These are phyloP conservation scores for Ennomos quercinarius DNA, from an alignment of 2,888 invertebrate species.

Conservation along the genomic window DNA sequence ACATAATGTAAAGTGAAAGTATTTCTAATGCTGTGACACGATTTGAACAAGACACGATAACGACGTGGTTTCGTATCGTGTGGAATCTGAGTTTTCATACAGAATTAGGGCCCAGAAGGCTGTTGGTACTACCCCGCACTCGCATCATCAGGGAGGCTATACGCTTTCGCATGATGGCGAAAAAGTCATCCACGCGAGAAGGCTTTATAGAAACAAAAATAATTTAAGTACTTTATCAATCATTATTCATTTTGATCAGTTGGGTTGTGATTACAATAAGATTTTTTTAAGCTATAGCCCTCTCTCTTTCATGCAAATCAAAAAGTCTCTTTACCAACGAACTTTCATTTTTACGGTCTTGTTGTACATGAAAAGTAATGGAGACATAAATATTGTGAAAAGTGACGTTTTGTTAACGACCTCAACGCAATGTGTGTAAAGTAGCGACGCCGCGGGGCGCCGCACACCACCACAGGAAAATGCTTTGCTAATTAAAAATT, in stretches of 20 bases:
- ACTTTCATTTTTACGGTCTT: constrained; percentile 69
- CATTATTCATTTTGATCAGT: constrained; percentile 6
- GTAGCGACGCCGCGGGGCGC: constrained; percentile 76
- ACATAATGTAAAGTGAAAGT: too few species aligned
- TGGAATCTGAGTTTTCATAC: too few species aligned
- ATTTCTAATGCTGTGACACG: too few species aligned
- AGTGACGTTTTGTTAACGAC: constrained; percentile 81
- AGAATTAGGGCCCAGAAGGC: too few species aligned
- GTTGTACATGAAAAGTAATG: constrained; percentile 77
- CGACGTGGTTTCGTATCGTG: too few species aligned
- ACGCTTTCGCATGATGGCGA: too few species aligned
- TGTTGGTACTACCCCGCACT: too few species aligned
- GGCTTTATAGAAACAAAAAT: not conserved
- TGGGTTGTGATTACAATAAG: constrained; percentile 5
- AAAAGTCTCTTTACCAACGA: constrained; percentile 53
- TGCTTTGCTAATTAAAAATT: constrained; percentile 78
- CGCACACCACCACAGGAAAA: constrained; percentile 58
- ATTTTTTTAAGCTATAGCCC: too few species aligned
- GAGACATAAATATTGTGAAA: constrained; percentile 81
- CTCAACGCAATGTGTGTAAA: constrained; percentile 72
- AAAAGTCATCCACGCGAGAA: too few species aligned
- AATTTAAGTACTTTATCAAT: constrained; percentile 8
- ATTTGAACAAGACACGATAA: too few species aligned
- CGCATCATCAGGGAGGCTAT: too few species aligned
- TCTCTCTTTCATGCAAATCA: constrained; percentile 15